A percentile compares a stretch with the other conserved stretches of the same genome.
Evolutionary conservation across 1,140 invertebrate genomes (phyloP).

Genomic region (Monomorium pharaonis): DNA sequence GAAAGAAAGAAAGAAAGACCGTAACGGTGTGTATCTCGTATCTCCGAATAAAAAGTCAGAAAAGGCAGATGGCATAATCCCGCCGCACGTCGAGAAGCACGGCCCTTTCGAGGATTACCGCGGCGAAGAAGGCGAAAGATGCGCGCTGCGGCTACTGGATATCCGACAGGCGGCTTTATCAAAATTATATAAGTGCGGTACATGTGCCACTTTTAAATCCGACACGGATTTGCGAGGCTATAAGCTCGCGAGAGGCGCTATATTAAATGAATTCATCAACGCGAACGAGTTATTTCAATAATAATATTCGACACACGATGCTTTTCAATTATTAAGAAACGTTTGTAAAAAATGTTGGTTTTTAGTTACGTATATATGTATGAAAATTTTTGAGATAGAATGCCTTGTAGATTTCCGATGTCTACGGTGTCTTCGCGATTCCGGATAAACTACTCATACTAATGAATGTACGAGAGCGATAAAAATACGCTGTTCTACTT

Average conservation of each 20-base stretch:
- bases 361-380: too few relatives aligned
- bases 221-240: not conserved
- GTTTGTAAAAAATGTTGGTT: too few relatives aligned
- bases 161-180: slow-evolving; percentile 36
- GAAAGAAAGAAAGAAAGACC: not conserved
- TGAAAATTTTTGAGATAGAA: not conserved
- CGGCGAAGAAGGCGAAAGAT: not conserved
- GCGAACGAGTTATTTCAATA: not conserved
- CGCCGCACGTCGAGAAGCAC: slow-evolving; percentile 41
- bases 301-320: not conserved
- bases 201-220: slow-evolving; percentile 15
- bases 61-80: slow-evolving; percentile 50
- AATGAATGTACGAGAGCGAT: not conserved
- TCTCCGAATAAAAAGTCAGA: slow-evolving; percentile 49
- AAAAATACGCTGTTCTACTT: not conserved
- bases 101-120: slow-evolving; percentile 50
- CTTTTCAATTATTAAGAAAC: not conserved
- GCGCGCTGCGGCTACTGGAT: not conserved
- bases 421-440: not conserved
- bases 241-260: not conserved
- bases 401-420: not conserved
- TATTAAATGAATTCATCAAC: not conserved
- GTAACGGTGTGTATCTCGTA: slow-evolving; percentile 19
- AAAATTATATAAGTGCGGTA: slow-evolving; percentile 21
- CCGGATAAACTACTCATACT: not conserved